Base-by-base conservation (phyloP, 2,888 invertebrate species). In the Nemotelus nigrinus region DNA sequence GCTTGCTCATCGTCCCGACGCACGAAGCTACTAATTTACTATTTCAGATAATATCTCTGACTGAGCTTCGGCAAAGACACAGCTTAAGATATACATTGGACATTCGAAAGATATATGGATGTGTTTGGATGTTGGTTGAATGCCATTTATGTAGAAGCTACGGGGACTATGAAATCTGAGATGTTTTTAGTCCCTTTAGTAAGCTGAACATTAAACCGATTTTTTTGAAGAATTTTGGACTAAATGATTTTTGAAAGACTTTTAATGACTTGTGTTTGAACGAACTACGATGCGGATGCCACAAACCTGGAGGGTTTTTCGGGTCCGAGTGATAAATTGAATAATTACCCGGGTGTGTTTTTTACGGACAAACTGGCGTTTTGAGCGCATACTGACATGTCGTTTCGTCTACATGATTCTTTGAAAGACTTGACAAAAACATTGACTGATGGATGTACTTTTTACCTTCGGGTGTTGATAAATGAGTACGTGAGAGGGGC, bases 201-300 rank as follows among this genome's bases (percentile, higher is more conserved):
- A 63, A 43, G 63, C 43, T 63, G 4, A 63, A 41, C 39, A 63
- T 63, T 63, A 43, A 39, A 63, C 25, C 25, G 25, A 71, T 71
- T 43, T 41, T 43, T 55, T 44, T 50, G 5, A 25, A 4, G 10
- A 48, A 43, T 44, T 44, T 60, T 47, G 45, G 47, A 50, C 43
- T 48, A 60, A 74, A 74, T 63, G 72, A 72, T 25, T 60, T 74
- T 74, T 74, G 63, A 74, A 74, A 60, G 74, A 63, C 48, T 74
- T 60, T 74, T 74, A 74, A 74, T 74, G 74, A 74, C 60, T 48
- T 43, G 63, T 74, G 4, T 60, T 55, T 70, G 70, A 65, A 45
- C 10, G 44, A 47, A 65, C 47, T 25, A 25, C 25, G 25, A 25
- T 57, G 57, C 25, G 57, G 25, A 39, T 25, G 4, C 44, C 57